Evolutionary conservation across 2,113 vertebrate genomes (phyloP).

Genomic region (Erythrocercus mccallii): DNA sequence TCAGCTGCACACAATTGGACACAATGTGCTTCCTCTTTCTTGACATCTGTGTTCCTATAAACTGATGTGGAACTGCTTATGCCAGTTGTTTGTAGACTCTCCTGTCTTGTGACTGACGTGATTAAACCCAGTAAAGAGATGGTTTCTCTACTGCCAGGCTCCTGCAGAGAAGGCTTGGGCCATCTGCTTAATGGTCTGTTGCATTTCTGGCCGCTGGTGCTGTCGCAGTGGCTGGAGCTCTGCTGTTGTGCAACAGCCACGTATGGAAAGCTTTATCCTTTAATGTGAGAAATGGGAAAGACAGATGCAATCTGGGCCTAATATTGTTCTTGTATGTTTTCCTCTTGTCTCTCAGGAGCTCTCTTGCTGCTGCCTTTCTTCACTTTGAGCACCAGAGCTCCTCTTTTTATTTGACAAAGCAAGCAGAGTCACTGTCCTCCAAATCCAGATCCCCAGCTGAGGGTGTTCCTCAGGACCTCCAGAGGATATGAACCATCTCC

Average conservation of each 20-base stretch:
- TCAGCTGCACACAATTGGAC: background rate
- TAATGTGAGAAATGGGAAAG: conserved; percentile 22
- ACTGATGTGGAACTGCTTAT: background rate
- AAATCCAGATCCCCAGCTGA: background rate
- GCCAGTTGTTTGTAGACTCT: background rate
- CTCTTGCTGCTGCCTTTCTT: background rate
- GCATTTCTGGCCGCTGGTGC: background rate
- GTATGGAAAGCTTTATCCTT: conserved; percentile 32
- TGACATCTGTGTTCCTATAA: background rate
- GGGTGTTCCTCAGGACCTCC: background rate
- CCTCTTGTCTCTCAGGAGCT: background rate
- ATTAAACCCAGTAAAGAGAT: background rate
- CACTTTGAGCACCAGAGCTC: background rate
- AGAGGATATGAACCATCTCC: background rate
- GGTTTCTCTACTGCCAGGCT: background rate
- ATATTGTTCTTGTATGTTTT: background rate
- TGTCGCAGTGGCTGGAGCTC: background rate
- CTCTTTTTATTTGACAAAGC: background rate
- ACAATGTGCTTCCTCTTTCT: background rate
- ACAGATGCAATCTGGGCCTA: conserved; percentile 18
- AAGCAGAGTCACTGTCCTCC: background rate
- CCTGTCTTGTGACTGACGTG: background rate
- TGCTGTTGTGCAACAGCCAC: background rate
- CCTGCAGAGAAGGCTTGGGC: background rate
- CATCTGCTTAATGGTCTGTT: background rate